A percentile compares a stretch with the other conserved stretches of the same genome.
Conservation (phyloP, 2,888 invertebrate genomes). For the Flabesymbios commensalis region DNA sequence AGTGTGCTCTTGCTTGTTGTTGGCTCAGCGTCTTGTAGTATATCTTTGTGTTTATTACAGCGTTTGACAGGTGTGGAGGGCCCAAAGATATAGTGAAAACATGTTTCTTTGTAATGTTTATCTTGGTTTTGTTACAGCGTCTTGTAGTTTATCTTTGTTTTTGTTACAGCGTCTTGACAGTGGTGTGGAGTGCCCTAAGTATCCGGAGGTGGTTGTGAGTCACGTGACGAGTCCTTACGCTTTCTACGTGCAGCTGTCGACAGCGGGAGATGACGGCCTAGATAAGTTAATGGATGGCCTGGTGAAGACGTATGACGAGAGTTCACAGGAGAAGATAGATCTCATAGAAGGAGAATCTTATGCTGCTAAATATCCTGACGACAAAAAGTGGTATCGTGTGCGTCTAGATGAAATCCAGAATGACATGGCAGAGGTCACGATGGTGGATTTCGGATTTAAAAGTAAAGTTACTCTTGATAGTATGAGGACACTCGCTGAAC, state of each 20-base stretch:
- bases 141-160: no score
- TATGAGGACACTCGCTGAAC: slow-evolving; percentile 65
- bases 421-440: slow-evolving; percentile 65
- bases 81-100: no score
- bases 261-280: slow-evolving; percentile 61
- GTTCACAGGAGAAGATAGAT: no score
- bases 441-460: slow-evolving; percentile 71
- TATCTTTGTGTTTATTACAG: no score
- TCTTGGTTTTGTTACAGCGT: no score
- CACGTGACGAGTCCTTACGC: slow-evolving; percentile 46
- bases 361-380: not conserved
- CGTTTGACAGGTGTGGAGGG: no score
- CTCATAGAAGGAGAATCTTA: not conserved
- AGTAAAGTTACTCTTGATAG: slow-evolving; percentile 63
- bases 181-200: not conserved
- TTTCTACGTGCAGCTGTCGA: slow-evolving; percentile 67
- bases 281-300: slow-evolving; percentile 56
- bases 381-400: not conserved
- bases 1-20: no score
- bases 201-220: slow-evolving; percentile 35
- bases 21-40: no score
- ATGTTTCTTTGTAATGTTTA: no score
- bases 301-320: no score
- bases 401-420: slow-evolving; percentile 55
- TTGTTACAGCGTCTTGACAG: not conserved